Percentiles rank a stretch among this genome's conserved stretches.
Evolutionary conservation across 2,797 vertebrate genomes (phyloP).

Genomic region (Carduelis carduelis): DNA sequence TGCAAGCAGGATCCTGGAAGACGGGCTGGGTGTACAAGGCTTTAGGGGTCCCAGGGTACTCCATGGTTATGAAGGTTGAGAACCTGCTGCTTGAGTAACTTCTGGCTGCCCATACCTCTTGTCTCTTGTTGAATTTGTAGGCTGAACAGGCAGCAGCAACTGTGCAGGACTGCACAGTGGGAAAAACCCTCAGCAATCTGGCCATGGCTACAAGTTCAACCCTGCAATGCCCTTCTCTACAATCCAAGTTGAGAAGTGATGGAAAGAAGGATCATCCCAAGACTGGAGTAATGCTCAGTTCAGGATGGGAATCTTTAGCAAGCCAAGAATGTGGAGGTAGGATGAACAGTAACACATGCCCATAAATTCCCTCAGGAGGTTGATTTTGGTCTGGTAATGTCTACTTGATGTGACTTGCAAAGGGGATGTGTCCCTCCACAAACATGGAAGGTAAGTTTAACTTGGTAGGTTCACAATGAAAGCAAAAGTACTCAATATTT

Average conservation of each 20-base stretch:
- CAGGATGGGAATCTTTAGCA: not conserved
- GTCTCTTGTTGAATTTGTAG: not conserved
- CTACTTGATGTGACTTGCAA: not conserved
- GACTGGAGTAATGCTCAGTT: not conserved
- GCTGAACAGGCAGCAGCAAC: conserved; percentile 15
- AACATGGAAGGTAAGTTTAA: not conserved
- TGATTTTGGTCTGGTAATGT: not conserved
- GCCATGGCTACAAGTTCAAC: not conserved
- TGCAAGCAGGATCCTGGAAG: not conserved
- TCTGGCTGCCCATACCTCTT: not conserved
- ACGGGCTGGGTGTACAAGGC: not conserved
- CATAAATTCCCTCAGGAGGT: not conserved
- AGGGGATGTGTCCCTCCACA: not conserved
- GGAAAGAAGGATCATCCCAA: not conserved
- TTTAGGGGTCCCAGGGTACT: not conserved
- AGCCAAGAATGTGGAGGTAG: not conserved
- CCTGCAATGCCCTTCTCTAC: not conserved
- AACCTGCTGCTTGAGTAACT: not conserved
- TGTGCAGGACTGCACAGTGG: not conserved
- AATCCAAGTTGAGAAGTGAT: not conserved
- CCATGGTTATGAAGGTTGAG: not conserved
- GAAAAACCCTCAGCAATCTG: not conserved
- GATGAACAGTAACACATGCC: not conserved
- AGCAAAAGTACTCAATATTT: not conserved
- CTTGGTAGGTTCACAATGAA: not conserved